phyloP scores from a whole-genome alignment of 1,140 invertebrate genomes.

The Heliconius congener region DNA sequence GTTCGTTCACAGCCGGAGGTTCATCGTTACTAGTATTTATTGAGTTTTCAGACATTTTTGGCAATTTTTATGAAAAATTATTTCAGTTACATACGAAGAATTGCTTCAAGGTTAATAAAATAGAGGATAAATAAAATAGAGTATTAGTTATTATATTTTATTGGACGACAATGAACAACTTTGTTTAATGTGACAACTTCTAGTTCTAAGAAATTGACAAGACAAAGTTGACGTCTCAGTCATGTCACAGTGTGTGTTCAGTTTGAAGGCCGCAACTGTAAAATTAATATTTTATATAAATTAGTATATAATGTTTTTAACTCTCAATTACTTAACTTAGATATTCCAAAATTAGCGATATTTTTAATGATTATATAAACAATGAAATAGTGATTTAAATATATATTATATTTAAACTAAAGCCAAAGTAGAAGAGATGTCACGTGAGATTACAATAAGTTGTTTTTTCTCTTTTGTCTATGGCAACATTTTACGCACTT shows the following conservation, averaged over 20 bases:
- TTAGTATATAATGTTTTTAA: no score
- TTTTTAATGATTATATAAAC: no score
- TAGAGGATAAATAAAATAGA: conserved; percentile 39
- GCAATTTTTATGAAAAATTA: conserved; percentile 23
- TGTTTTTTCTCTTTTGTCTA: neutral
- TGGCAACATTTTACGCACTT: neutral
- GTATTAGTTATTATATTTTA: conserved; percentile 46
- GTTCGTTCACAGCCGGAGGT: conserved; percentile 42
- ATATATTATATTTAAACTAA: no score
- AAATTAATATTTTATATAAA: no score
- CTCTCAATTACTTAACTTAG: no score
- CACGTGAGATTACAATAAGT: neutral
- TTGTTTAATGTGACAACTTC: conserved; percentile 43
- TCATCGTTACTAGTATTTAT: conserved; percentile 54
- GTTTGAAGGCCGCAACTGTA: neutral
- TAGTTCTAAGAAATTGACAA: conserved; percentile 18
- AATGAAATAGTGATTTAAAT: no score
- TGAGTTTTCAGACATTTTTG: conserved; percentile 62
- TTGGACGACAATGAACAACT: conserved; percentile 48
- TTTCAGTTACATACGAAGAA: conserved; percentile 24
- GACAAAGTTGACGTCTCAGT: conserved; percentile 31
- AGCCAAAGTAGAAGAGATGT: neutral
- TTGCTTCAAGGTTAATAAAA: conserved; percentile 40
- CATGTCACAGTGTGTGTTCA: conserved; percentile 2
- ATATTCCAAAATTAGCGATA: no score